Evolutionary conservation across 2,888 invertebrate species (phyloP).

Genomic region (Diarsia mendica): DNA sequence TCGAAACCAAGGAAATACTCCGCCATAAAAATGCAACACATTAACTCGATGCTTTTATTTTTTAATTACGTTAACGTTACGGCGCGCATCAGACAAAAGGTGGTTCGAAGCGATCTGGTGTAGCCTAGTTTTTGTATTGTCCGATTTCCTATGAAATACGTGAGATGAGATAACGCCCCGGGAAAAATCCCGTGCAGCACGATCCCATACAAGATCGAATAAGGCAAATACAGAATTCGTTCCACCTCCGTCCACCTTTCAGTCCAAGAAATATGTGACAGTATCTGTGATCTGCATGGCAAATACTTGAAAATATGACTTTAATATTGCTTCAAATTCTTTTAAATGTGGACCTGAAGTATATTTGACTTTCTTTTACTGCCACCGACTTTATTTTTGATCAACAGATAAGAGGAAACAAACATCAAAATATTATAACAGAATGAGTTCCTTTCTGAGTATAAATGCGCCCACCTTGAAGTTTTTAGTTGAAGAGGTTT

Average conservation of each 20-base stretch:
- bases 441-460: background rate
- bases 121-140: constrained; percentile 55
- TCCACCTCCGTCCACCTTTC: constrained; percentile 8
- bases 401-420: background rate
- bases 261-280: constrained; percentile 12
- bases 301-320: background rate
- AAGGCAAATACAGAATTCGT: constrained; percentile 41
- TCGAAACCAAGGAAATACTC: background rate
- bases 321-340: constrained; percentile 10
- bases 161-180: constrained; percentile 48
- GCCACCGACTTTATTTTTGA: background rate
- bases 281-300: constrained; percentile 4
- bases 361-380: background rate
- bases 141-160: constrained; percentile 61
- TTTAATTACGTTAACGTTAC: constrained; percentile 12
- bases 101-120: constrained; percentile 20
- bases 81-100: constrained; percentile 29
- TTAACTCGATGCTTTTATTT: constrained; percentile 8
- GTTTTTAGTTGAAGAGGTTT: constrained; percentile 57
- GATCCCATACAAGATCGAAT: constrained; percentile 42
- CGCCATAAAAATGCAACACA: constrained; percentile 7
- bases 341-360: background rate
- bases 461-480: constrained; percentile 33
- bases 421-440: background rate
- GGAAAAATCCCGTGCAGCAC: constrained; percentile 32